Evolutionary conservation across 2,113 vertebrate species (phyloP).

Genomic region (Gadus chalcogrammus): DNA sequence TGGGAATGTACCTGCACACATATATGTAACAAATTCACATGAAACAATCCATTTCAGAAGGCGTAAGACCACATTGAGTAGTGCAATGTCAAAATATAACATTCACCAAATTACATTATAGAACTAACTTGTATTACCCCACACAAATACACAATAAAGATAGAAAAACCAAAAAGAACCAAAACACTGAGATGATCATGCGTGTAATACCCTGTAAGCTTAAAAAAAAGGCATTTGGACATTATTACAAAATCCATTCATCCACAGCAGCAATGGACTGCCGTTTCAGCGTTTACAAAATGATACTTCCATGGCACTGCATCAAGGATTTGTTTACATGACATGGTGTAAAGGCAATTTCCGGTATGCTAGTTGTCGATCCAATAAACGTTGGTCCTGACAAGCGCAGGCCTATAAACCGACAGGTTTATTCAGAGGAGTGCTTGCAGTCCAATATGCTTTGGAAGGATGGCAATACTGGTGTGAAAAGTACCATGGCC

Average conservation of each 20-base stretch:
- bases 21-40: slow-evolving; percentile 13
- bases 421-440: too few relatives aligned
- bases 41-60: slow-evolving; percentile 44
- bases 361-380: slow-evolving; percentile 49
- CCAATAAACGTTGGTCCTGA: slow-evolving; percentile 15
- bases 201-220: slow-evolving; percentile 22
- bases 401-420: too few relatives aligned
- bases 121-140: neutral
- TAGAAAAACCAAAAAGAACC: neutral
- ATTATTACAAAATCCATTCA: neutral
- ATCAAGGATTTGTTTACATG: slow-evolving; percentile 5
- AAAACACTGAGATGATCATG: slow-evolving; percentile 6
- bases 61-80: slow-evolving; percentile 36
- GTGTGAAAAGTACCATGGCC: slow-evolving; percentile 37
- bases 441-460: too few relatives aligned
- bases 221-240: neutral
- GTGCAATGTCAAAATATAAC: slow-evolving; percentile 39
- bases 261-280: slow-evolving; percentile 15
- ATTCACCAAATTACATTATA: slow-evolving; percentile 15
- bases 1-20: slow-evolving; percentile 12
- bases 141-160: too few relatives aligned
- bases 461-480: slow-evolving; percentile 26
- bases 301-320: too few relatives aligned
- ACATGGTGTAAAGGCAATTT: slow-evolving; percentile 46
- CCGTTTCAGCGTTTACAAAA: too few relatives aligned